Base-by-base conservation (phyloP, 2,888 invertebrate species). In the Rhabditoides inermis region DNA sequence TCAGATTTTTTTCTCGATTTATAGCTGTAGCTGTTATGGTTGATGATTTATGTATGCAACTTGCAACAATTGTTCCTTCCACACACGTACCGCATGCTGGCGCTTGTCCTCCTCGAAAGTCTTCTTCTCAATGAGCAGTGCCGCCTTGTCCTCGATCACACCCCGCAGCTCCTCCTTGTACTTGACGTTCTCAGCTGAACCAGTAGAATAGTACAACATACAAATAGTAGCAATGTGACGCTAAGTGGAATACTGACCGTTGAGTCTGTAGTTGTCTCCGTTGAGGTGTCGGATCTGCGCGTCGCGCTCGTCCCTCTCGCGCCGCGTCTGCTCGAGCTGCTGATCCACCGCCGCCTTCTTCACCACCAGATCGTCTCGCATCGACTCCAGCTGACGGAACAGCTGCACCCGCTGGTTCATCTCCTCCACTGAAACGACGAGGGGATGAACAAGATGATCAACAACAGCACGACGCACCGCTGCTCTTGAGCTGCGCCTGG, bases 221-320 rank as follows among this genome's bases (percentile, higher is more conserved):
- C 5, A 28, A 18, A n/a, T 32, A 26, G 28, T 10, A 12, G 7
- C 23, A 23, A 4, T 2, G 5, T 20, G 25, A 18, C 22, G 3
- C 42, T 3, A 42, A 10, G 18, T 40, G 3, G 28, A 37, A 26
- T 18, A 42, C 53, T 42, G 26, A 53, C 62, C 55, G 6, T 45
- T 20, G 23, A 56, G 35, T 18, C 36, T 30, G 7, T 67, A 65
- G n/a, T 68, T 63, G 15, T 65, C 62, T 18, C 57, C 59, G 10
- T 45, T 56, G n/a, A 60, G 41, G 12, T 41, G 49, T 2, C 49
- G 40, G n/a, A 59, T 54, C 7, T 58, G 52, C 26, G 57, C 57
- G 27, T 69, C 68, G 22, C 61, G 52, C 26, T 61, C 60, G 20
- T 61, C 60, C 23, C 60, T 66, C 36, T 64, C 60, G 7, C 56